Conservation (phyloP, 2,797 vertebrate species). For the Microhierax caerulescens region DNA sequence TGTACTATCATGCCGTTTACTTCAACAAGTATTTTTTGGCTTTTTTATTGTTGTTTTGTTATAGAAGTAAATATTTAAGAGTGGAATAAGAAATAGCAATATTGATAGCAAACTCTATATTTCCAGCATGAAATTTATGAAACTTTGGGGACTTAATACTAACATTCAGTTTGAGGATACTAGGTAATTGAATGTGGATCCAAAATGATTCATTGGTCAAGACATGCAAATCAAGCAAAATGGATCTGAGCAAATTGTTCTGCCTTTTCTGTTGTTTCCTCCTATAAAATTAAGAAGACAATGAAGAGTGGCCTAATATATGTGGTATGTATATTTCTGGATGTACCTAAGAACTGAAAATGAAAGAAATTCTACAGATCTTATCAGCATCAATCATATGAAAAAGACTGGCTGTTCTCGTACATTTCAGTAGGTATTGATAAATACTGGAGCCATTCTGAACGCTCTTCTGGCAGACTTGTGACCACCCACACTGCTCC, state of each 20-base stretch:
- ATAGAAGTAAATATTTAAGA: neutral
- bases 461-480: neutral
- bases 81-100: neutral
- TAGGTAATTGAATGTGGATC: neutral
- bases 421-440: neutral
- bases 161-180: neutral
- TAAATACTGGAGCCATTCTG: neutral
- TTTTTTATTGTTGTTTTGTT: neutral
- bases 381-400: neutral
- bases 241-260: neutral
- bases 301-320: neutral
- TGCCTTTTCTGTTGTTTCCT: neutral
- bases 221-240: neutral
- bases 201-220: neutral
- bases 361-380: neutral
- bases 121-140: neutral
- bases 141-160: neutral
- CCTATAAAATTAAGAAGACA: neutral
- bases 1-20: neutral
- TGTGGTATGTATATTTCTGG: neutral
- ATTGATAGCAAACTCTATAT: neutral
- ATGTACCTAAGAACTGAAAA: neutral
- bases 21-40: neutral
- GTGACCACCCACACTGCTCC: neutral
- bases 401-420: neutral